These are phyloP conservation scores for Leptura quadrifasciata DNA, from an alignment of 2,888 invertebrate species.

Conservation along the genomic window DNA sequence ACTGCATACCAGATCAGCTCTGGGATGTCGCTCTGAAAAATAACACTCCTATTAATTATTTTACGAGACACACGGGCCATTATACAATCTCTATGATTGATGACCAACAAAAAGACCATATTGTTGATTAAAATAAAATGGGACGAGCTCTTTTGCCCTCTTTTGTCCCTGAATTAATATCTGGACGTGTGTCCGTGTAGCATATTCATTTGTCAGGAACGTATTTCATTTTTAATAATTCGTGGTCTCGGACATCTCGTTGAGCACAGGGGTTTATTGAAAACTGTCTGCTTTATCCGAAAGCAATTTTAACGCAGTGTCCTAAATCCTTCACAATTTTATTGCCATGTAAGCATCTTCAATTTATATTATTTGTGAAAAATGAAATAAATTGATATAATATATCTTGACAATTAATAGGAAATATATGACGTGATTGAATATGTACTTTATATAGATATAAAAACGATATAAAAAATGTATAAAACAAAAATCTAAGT, in stretches of 20 bases:
- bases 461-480: too few species aligned
- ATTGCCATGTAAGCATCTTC: not conserved
- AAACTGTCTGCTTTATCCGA: not conserved
- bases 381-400: not conserved
- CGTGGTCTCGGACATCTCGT: not conserved
- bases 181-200: slow-evolving; percentile 28
- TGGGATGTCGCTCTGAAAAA: slow-evolving; percentile 73
- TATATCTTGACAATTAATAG: not conserved
- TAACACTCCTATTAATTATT: slow-evolving; percentile 52
- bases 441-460: too few species aligned
- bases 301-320: not conserved
- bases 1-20: slow-evolving; percentile 85
- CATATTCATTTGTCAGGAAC: slow-evolving; percentile 11
- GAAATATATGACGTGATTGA: not conserved
- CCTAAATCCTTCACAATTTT: not conserved
- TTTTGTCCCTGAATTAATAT: slow-evolving; percentile 41
- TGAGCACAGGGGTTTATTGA: not conserved
- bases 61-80: slow-evolving; percentile 16
- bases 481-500: too few species aligned
- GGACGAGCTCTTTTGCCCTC: slow-evolving; percentile 36
- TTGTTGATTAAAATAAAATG: slow-evolving; percentile 48
- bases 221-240: slow-evolving; percentile 40
- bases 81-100: slow-evolving; percentile 50
- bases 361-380: not conserved
- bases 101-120: slow-evolving; percentile 36